Evolutionary conservation across 2,113 vertebrate species (phyloP).

Genomic region (Coptodon rendalli): DNA sequence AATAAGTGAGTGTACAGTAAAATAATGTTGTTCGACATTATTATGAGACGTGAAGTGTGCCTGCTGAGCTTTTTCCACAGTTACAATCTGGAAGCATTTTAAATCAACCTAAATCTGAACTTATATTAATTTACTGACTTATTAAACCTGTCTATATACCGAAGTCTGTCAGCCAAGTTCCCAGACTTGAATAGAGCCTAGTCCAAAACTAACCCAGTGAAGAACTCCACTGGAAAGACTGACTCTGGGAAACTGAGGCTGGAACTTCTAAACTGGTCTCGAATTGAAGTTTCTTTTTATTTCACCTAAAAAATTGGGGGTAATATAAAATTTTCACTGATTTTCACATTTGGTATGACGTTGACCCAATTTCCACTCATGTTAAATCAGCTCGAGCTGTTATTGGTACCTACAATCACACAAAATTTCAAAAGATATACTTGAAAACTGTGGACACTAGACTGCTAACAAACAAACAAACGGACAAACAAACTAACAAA

Average conservation of each 20-base stretch:
- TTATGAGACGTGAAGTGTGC: not conserved
- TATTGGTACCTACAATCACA: not conserved
- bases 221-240: not conserved
- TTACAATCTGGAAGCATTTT: not conserved
- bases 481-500: fast-evolving
- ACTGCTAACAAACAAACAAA: not conserved
- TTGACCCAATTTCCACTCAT: not conserved
- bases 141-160: not conserved
- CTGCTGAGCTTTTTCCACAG: not conserved
- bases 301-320: not conserved
- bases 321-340: not conserved
- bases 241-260: not conserved
- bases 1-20: not conserved
- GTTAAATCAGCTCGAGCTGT: not conserved
- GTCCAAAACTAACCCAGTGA: not conserved
- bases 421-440: not conserved
- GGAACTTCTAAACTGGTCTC: not conserved
- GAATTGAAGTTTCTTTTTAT: not conserved
- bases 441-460: not conserved
- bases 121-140: not conserved
- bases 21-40: not conserved
- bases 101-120: not conserved
- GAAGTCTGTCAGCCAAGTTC: not conserved
- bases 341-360: not conserved
- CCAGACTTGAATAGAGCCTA: not conserved